A percentile compares a stretch with the other conserved stretches of the same genome.
These are phyloP conservation scores for Rhaphigaster nebulosa DNA, from an alignment of 2,888 invertebrate species.

Conservation along the genomic window DNA sequence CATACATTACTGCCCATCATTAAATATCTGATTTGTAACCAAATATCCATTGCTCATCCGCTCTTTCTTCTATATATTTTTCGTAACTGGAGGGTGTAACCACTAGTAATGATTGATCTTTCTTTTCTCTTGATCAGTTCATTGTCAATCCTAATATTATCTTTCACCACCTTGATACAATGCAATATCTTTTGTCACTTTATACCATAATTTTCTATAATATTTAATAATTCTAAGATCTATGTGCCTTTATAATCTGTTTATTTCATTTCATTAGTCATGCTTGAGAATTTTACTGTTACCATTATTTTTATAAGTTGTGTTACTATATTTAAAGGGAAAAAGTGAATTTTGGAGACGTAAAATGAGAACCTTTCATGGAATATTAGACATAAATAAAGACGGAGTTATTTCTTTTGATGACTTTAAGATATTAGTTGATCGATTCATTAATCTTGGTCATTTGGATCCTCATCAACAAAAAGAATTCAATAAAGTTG, in stretches of 20 bases:
- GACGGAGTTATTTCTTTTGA: conserved; percentile 88
- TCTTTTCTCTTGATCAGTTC: too few relatives aligned
- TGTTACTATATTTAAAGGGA: conserved; percentile 69
- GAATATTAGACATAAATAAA: conserved; percentile 86
- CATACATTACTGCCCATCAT: too few relatives aligned
- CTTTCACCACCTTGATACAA: too few relatives aligned
- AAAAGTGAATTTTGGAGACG: conserved; percentile 82
- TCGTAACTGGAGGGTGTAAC: too few relatives aligned
- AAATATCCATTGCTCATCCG: too few relatives aligned
- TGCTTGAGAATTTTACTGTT: background rate
- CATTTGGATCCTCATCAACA: conserved; percentile 78
- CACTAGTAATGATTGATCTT: too few relatives aligned
- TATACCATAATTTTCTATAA: background rate
- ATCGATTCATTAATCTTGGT: conserved; percentile 82
- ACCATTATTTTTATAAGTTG: background rate
- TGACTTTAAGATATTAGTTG: conserved; percentile 81
- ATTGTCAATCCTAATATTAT: too few relatives aligned
- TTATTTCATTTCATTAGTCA: background rate
- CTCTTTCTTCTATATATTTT: too few relatives aligned
- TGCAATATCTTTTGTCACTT: too few relatives aligned
- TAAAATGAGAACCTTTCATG: conserved; percentile 89
- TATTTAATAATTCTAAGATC: background rate
- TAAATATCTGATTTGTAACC: too few relatives aligned
- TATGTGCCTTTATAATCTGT: background rate
- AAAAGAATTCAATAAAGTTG: conserved; percentile 78